These are phyloP conservation scores for Pelodytes ibericus DNA, from an alignment of 2,797 vertebrate genomes.

Conservation along the genomic window DNA sequence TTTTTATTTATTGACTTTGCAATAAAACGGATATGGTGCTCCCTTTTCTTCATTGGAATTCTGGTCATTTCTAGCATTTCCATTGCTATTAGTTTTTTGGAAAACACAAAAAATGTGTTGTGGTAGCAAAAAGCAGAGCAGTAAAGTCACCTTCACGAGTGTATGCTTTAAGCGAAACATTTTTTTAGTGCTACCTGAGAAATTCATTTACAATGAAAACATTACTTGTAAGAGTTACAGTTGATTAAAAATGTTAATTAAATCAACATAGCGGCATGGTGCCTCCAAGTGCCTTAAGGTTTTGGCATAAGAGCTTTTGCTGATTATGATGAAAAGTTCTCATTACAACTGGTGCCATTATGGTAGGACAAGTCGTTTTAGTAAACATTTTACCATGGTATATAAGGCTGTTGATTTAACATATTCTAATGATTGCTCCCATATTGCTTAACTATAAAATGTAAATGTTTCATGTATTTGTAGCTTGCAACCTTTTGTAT, in stretches of 20 bases:
- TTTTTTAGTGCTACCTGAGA: not conserved
- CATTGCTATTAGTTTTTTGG: too few species aligned
- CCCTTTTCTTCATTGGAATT: too few species aligned
- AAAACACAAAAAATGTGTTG: too few species aligned
- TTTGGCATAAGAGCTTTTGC: not conserved
- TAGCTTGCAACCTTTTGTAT: not conserved
- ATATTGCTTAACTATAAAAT: not conserved
- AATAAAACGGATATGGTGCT: too few species aligned
- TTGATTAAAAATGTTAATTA: conserved; percentile 6
- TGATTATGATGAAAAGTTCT: not conserved
- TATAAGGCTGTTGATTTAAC: not conserved
- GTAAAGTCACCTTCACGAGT: not conserved
- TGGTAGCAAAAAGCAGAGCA: not conserved
- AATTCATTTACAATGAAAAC: not conserved
- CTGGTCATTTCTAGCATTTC: too few species aligned
- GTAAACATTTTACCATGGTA: not conserved
- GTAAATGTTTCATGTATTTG: not conserved
- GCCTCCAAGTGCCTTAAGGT: not conserved
- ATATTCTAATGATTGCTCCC: not conserved
- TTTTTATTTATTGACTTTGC: too few species aligned
- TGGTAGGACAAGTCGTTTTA: not conserved
- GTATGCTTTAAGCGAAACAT: not conserved
- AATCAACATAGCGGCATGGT: not conserved
- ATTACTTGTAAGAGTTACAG: not conserved
- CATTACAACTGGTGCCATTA: not conserved